Evolutionary conservation across 2,888 invertebrate species (phyloP), one percentile per base, ranked within the genome.

Genomic region (Serripes groenlandicus): DNA sequence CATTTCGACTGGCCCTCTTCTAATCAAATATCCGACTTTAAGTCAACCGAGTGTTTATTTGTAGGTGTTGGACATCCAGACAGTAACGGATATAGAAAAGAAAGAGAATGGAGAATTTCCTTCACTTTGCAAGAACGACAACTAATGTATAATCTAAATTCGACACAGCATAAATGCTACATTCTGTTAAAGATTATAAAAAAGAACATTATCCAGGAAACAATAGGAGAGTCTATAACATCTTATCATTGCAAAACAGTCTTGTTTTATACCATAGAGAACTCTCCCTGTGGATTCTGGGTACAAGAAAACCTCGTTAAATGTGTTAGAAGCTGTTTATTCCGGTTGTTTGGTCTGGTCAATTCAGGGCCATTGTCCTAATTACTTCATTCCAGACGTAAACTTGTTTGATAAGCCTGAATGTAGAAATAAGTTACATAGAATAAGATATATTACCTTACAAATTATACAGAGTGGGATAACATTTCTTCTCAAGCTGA

Each of bases 161-260:
- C 34, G n/a, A 37, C 37, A 15, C 68, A 68, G 32, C 35, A 11
- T 68, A 68, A 68, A 68, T 68, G 68, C 23, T 68, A 37, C 37
- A 35, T 68, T 32, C 37, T 68, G n/a, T 37, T 68, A n/a, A 68
- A 68, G 37, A 68, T 68, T 4, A 32, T 68, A 18, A 68, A 68
- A 5, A 32, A 68, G 15, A 4, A 68, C n/a, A 23, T 68, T n/a
- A 68, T 68, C 18, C 9, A 15, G 42, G 42, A 42, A 42, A 18
- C 9, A 42, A 42, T 42, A 42, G 62, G 62, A 9, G 30, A 62
- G 18, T 28, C 30, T 4, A 15, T 62, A 23, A 62, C 26, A 28
- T 62, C 62, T 7, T 62, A 62, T 28, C 62, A 62, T 26, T 62
- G 62, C 30, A 62, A 62, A 62, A 62, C 62, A 3, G 62, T 21